Evolutionary conservation across 1,140 invertebrate genomes (phyloP).

Genomic region (Drosophila chauvacae): DNA sequence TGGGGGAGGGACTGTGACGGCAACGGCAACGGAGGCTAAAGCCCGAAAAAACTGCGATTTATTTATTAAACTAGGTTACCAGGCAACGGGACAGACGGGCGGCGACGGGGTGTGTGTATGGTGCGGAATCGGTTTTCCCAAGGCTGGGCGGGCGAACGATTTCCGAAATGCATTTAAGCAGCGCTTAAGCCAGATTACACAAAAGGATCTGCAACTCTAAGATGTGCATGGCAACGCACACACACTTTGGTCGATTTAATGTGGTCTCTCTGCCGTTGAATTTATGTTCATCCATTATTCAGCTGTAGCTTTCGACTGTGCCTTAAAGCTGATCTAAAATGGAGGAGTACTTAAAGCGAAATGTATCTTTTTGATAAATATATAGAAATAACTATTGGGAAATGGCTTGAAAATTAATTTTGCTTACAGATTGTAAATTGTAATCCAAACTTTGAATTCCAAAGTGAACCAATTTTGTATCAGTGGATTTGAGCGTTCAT

Average conservation of each 20-base stretch:
- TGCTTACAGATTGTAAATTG: not conserved
- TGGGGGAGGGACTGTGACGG: slow-evolving; percentile 3
- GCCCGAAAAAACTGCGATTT: slow-evolving; percentile 64
- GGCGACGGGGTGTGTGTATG: not conserved
- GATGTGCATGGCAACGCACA: not conserved
- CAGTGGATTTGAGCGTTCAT: not conserved
- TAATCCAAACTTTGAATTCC: no score
- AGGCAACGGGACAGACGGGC: slow-evolving; percentile 52
- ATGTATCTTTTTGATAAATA: not conserved
- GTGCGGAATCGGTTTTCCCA: slow-evolving; percentile 14
- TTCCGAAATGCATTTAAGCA: slow-evolving; percentile 27
- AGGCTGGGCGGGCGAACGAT: slow-evolving; percentile 26
- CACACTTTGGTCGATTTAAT: slow-evolving; percentile 5
- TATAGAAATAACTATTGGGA: not conserved
- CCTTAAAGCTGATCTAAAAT: not conserved
- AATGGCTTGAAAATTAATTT: not conserved
- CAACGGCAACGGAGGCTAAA: slow-evolving; percentile 20
- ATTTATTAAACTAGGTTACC: slow-evolving; percentile 83
- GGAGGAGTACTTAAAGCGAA: not conserved
- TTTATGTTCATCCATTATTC: slow-evolving; percentile 8
- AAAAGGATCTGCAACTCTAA: slow-evolving; percentile 24
- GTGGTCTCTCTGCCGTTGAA: slow-evolving; percentile 1
- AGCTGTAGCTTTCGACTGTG: not conserved
- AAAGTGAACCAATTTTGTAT: not conserved
- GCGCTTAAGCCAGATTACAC: slow-evolving; percentile 9